Base-by-base conservation (phyloP, 2,888 invertebrate species). In the Machimus rusticus region DNA sequence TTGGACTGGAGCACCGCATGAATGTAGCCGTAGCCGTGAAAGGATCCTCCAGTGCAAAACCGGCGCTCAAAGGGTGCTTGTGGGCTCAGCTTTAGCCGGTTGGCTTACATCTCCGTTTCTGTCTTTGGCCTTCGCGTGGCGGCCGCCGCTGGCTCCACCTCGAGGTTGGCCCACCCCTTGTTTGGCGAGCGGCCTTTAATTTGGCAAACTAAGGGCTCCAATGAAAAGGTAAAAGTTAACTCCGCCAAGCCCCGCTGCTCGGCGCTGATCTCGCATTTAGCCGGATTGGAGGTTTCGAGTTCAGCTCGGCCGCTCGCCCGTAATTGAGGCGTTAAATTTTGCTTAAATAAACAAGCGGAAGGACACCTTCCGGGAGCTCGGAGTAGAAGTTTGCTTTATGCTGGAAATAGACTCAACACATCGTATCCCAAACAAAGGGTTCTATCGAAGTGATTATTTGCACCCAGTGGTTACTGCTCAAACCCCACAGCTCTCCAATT, bases 1-100 rank as follows among this genome's bases (percentile, higher is more conserved):
- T 88, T 88, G 79, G 85, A 16, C 34, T 85, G 82, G 82, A 84
- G 82, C 82, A 28, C 28, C 82, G 1, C 28, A 79, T 23, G 46
- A 79, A 66, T 28, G 4, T 14, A 66, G 66, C 66, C 66, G 51
- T 51, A 66, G 12, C 39, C 51, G 31, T 28, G 79, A 31, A 79
- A 55, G 79, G 79, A 51, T 46, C 51, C 79, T 46, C 28, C 16
- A 51, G 5, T 79, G 51, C 2, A 79, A 43, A 34, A 46, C 51
- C 28, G 14, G 78, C 78, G 23, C 23, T 28, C 55, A 79, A 79
- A 79, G 31, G 79, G 51, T 14, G n/a, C 79, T 23, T 28, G 79
- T 46, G 79, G 43, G 78, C 46, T 39, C 43, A 78, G 43, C n/a
- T 28, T 66, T 19, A 28, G 12, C 19, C 43, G 78, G 23, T 8